Evolutionary conservation across 92 coral and sea anemone species (phyloP), one percentile per base, ranked within the genome.

Genomic region (Siderastrea siderea): DNA sequence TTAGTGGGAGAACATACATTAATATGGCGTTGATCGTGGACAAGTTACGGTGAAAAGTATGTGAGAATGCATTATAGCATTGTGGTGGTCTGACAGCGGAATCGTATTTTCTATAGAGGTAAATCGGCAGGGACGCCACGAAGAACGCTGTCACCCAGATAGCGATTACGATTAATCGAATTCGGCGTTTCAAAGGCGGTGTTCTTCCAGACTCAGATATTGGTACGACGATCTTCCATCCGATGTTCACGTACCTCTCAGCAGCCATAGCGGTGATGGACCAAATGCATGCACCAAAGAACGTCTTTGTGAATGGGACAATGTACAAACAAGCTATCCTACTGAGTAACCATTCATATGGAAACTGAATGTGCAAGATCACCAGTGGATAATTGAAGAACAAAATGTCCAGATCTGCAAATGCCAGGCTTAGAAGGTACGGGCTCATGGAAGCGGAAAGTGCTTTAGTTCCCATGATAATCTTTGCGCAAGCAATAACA

Each of bases 1-100:
- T 74, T 11, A 91, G 86, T 5, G 94, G 94, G 12, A 91, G 69
- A 44, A 87, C 65, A 61, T 91, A 91, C 15, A 81, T 78, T 6
- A 83, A 9, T 73, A 83, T 57, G 7, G 83, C 69, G 8, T 77
- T 77, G 50, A 77, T 7, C 3, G 81, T 77, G 2, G 15, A 12
- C 2, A 44, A 0, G 12, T 10, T 55, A 43, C 68, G 68, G 3
- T 68, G 6, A 61, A 59, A 7, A 1, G 52, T 2, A 15, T 0
- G 14, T 43, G 68, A 38, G 14, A 46, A 16, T 2, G 68, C 2
- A 15, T 1, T 1, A 15, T 0, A 0, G 68, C 81, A 77, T 3
- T 11, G 0, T 43, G 13, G 13, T 47, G 12, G 8, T 13, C 1
- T 7, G n/a, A n/a, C n/a, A n/a, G n/a, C 6, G 12, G 81, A 77